Evolutionary conservation across 2,888 invertebrate species (phyloP), one percentile per base, ranked within the genome.

Genomic region (Plebejus melissa): DNA sequence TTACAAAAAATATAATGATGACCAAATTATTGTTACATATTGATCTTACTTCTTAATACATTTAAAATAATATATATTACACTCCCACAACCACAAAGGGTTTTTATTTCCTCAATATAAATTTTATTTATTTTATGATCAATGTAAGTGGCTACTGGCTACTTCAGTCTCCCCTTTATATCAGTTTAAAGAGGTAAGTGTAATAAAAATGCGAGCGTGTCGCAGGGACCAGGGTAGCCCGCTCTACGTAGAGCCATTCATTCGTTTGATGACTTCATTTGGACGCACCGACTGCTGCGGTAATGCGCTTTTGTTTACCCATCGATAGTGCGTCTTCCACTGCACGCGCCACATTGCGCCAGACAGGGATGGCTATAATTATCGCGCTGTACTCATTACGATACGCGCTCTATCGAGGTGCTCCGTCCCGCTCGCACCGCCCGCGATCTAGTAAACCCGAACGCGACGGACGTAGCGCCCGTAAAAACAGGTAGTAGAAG

Each of bases 401-500:
- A 82, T 86, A 86, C 85, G 84, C 86, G 85, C 83, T 86, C 84
- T 84, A 84, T 88, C 82, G 85, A 81, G 82, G 79, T 84, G 79
- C 78, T 78, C 88, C 83, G 80, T 91, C 91, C 82, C 89, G 80
- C 85, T 93, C 89, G 76, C 82, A 77, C 90, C 74, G 80, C 80
- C 79, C 77, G 78, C 77, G 71, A 76, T 76, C 69, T 70, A 77
- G 16, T 79, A 82, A 80, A 89, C 78, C 82, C 80, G 88, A 93
- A 81, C 81, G 90, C 83, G 88, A 93, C 82, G 84, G 87, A 82
- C 82, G 83, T 81, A 87, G 83, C 83, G 84, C 87, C 90, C 93
- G 91, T 92, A 94, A 93, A 93, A 94, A 94, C 94, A 94, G 94
- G 94, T 94, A 94, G 94, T 94, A 93, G 93, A 93, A 92, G 94